A percentile compares a stretch with the other conserved stretches of the same genome.
Evolutionary conservation across 2,888 invertebrate species (phyloP).

Genomic region (Ichneumon xanthorius): DNA sequence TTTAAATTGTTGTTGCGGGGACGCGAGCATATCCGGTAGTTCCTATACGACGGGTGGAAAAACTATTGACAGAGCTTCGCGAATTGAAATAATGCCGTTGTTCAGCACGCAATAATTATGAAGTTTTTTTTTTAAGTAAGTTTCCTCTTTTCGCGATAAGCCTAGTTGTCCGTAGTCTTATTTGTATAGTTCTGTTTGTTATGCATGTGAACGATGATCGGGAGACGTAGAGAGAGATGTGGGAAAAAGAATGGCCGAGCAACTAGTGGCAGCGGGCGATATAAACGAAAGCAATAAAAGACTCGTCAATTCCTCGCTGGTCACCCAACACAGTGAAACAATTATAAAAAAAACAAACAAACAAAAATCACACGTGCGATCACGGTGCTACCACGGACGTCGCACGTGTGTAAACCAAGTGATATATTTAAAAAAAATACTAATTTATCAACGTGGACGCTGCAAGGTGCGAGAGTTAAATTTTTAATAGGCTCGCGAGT

Average conservation of each 20-base stretch:
- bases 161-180: constrained; percentile 31
- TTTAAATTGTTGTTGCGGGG: neutral
- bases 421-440: constrained; percentile 72
- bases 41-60: constrained; percentile 5
- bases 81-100: constrained; percentile 55
- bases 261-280: constrained; percentile 61
- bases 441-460: constrained; percentile 67
- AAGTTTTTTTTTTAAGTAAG: constrained; percentile 47
- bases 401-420: constrained; percentile 73
- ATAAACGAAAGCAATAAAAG: constrained; percentile 68
- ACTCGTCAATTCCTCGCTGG: constrained; percentile 79
- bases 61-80: constrained; percentile 21
- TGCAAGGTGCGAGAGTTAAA: constrained; percentile 58
- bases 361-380: constrained; percentile 68
- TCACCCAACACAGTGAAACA: constrained; percentile 70
- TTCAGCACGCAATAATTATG: constrained; percentile 61
- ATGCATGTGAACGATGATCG: constrained; percentile 38
- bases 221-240: neutral
- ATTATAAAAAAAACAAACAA: constrained; percentile 53
- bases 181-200: constrained; percentile 53
- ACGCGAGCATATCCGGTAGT: neutral
- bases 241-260: constrained; percentile 41
- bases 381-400: constrained; percentile 65
- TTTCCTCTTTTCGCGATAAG: constrained; percentile 32
- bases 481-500: constrained; percentile 59